Base-by-base conservation (phyloP, 1,140 invertebrate species). In the Diorhabda elongata region DNA sequence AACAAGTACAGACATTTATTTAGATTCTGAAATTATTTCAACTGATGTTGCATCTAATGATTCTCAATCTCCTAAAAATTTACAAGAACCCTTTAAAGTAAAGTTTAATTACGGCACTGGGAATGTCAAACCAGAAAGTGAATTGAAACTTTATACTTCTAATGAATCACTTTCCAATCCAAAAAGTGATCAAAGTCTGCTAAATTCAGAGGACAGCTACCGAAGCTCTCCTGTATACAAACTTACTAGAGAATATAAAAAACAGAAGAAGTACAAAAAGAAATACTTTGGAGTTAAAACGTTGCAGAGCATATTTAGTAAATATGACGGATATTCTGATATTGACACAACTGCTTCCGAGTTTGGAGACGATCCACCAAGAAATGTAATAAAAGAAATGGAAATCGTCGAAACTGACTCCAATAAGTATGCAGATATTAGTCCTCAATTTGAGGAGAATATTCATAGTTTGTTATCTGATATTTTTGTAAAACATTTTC, bases 211-310 rank as follows among this genome's bases (percentile, higher is more conserved):
- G 2, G 78, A 79, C 4, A 78, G 76, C 62, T 77, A 73, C 64
- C 76, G 77, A n/a, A 79, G 78, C 61, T 81, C 80, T 4, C 79
- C 80, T 11, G 58, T 81, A 42, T 77, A 79, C 63, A 78, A 79
- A 68, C 26, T 58, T 2, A 74, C 73, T 56, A 64, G 74, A 7
- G 78, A 78, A 45, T 80, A 80, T 64, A 80, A 79, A 62, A 80
- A 80, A 69, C 72, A 78, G 52, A 77, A 76, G 59, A 79, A 80
- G 67, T 72, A 75, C 64, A 79, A 79, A 61, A 81, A 81, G 61
- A 81, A 80, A 66, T 79, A 81, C 66, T 79, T 81, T 68, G 81
- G 81, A 6, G 80, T 82, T 3, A 82, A 82, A 77, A 82, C 81
- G 2, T 69, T 82, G 41, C 81, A 82, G 66, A 81, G 80, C 63